Base-by-base conservation (phyloP, 2,113 vertebrate genomes). In the Grammomys dolichurus region DNA sequence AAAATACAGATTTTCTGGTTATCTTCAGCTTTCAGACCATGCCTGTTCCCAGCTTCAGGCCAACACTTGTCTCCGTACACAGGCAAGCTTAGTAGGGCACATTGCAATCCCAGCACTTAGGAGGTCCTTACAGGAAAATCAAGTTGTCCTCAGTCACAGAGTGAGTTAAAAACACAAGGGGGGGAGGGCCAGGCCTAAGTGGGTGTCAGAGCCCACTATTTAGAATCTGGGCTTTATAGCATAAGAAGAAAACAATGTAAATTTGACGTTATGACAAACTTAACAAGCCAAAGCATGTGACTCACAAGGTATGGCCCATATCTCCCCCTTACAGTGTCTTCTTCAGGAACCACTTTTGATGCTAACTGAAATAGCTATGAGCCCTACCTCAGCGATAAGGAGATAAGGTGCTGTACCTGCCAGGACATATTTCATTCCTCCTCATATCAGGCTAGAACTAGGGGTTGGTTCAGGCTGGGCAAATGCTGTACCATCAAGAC, bases 41-140 rank as follows among this genome's bases (percentile, higher is more conserved):
- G 6, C 28, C 51, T 4, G 3, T 5, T 9, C 8, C 5, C 4
- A 75, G 16, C 1, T 3, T 8, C 0, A 2, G 0, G 2, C 85
- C 8, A 8, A 48, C 13, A 13, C 46, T 54, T 11, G n/a, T 65
- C 14, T 0, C 80, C 0, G 0, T 9, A n/a, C 48, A 19, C 4
- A 9, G 46, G 28, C 3, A 9, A 67, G 1, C 8, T 33, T 69
- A 12, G 17, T 14, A 46, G 43, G 28, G 5, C 4, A 69, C 40
- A 69, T 22, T 36, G 31, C 43, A 33, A 87, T 36, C 43, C 84
- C 43, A 48, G 82, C 26, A 67, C 60, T 85, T 31, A 28, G 14
- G 46, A 86, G 63, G 28, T 11, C 31, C 16, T 36, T 10, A 31
- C 58, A 63, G 17, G 63, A 69, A 36, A 51, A 48, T 69, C 19